phyloP scores from a whole-genome alignment of 2,113 vertebrate species.

The Eupsittula cactorum region DNA sequence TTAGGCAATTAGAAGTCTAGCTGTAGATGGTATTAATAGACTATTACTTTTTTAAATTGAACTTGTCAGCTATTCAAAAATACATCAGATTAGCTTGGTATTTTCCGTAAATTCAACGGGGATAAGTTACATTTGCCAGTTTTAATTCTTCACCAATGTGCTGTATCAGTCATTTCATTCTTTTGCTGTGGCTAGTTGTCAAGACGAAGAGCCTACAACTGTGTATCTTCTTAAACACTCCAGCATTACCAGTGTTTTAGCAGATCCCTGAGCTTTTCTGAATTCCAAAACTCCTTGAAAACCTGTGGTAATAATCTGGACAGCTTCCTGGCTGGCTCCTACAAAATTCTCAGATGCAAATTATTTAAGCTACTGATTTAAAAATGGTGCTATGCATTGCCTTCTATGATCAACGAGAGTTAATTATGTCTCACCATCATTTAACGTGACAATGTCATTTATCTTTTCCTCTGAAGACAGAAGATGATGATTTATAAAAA shows the following conservation, averaged over 20 bases:
- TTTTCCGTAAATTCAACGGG: conserved; percentile 12
- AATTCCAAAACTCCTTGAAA: conserved; percentile 1
- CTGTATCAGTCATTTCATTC: background rate
- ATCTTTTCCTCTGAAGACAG: conserved; percentile 36
- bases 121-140: background rate
- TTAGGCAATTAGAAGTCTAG: conserved; percentile 52
- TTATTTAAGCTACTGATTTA: conserved; percentile 15
- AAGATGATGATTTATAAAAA: conserved; percentile 40
- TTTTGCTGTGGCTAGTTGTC: background rate
- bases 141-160: background rate
- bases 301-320: background rate
- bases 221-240: background rate
- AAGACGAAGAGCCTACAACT: background rate
- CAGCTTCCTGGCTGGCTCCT: conserved; percentile 7
- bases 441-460: conserved; percentile 42
- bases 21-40: conserved; percentile 48
- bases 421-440: conserved; percentile 57
- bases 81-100: background rate
- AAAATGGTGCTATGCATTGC: conserved; percentile 36
- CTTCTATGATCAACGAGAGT: conserved; percentile 35
- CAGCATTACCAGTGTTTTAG: background rate
- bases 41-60: conserved; percentile 11
- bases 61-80: conserved; percentile 27
- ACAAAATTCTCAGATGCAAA: background rate
- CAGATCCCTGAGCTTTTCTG: background rate